A percentile compares a stretch with the other conserved stretches of the same genome.
These are phyloP conservation scores for Paralichthys olivaceus DNA, from an alignment of 2,113 vertebrate genomes.

Conservation along the genomic window DNA sequence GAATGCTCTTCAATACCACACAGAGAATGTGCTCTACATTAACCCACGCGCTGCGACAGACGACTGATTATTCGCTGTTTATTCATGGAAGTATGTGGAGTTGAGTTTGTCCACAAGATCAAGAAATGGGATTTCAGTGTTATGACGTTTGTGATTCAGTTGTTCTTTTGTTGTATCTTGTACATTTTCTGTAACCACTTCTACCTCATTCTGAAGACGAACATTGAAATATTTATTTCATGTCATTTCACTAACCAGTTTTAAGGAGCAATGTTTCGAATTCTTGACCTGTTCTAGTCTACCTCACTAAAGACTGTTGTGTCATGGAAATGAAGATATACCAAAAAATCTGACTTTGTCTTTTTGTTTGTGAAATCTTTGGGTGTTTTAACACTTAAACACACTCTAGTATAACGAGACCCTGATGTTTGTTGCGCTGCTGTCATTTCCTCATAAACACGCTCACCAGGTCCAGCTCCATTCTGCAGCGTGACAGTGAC, in stretches of 20 bases:
- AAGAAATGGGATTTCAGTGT: conserved; percentile 71
- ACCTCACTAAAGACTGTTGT: conserved; percentile 92
- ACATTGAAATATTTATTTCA: conserved; percentile 93
- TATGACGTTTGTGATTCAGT: conserved; percentile 51
- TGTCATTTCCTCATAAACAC: not conserved
- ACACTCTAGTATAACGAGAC: not conserved
- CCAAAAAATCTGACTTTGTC: conserved; percentile 61
- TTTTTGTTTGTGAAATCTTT: conserved; percentile 46
- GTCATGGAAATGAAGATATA: conserved; percentile 90
- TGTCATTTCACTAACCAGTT: conserved; percentile 83
- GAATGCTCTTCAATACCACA: conserved; percentile 62
- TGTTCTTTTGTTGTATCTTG: conserved; percentile 74
- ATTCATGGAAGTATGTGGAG: conserved; percentile 42
- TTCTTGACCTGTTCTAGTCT: conserved; percentile 89
- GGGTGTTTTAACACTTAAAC: conserved; percentile 21
- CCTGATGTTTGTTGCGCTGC: not conserved
- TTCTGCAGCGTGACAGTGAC: not conserved
- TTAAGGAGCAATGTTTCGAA: conserved; percentile 71
- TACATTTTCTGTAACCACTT: conserved; percentile 90
- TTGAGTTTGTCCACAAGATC: conserved; percentile 68
- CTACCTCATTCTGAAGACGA: conserved; percentile 93
- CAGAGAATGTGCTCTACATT: conserved; percentile 36
- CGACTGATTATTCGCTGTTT: conserved; percentile 19
- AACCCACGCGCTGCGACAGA: conserved; percentile 20
- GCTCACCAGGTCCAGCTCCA: not conserved